Base-by-base conservation (phyloP, 2,888 invertebrate genomes). In the Volucella zonaria region DNA sequence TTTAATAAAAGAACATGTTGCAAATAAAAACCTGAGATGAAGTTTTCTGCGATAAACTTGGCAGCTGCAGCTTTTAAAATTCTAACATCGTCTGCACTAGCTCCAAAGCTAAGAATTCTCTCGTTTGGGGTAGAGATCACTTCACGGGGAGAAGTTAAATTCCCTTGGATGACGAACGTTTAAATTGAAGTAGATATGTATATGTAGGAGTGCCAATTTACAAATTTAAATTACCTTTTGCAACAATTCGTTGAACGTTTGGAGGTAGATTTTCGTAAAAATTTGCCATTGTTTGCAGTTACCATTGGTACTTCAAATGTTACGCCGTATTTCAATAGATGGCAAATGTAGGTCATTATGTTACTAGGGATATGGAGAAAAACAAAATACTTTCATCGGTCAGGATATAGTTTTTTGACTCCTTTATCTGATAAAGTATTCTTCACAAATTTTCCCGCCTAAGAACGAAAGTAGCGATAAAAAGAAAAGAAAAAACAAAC, bases 1-100 rank as follows among this genome's bases (percentile, higher is more conserved):
- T 58, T 43, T 8, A 10, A 40, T 2, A 43, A 10, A 18, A 3
- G 8, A 15, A 49, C n/a, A 51, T 23, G 3, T 64, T 86, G n/a
- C 23, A 6, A 31, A 40, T 51, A 45, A 38, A 10, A 74, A 90
- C 90, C 89, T 59, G 88, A 59, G 12, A 87, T 73, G 10, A 88
- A 88, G 1, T 86, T 87, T 51, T 89, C 88, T 3, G 89, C 89
- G n/a, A 91, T 82, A 71, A 89, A 89, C 82, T 91, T 91, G 9
- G 91, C 90, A 0, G 91, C 91, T 8, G 90, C 89, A n/a, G 89
- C 88, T 82, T 90, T 91, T 1, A 91, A 86, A 12, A 90, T 86
- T 42, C 88, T 87, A n/a, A 91, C 89, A 86, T 91, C 91, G 8
- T 90, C 88, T 0, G 90, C 89, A 23, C 88, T 89, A 67, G 89